phyloP scores from a whole-genome alignment of 2,797 vertebrate genomes.

The Linurgus olivaceus region DNA sequence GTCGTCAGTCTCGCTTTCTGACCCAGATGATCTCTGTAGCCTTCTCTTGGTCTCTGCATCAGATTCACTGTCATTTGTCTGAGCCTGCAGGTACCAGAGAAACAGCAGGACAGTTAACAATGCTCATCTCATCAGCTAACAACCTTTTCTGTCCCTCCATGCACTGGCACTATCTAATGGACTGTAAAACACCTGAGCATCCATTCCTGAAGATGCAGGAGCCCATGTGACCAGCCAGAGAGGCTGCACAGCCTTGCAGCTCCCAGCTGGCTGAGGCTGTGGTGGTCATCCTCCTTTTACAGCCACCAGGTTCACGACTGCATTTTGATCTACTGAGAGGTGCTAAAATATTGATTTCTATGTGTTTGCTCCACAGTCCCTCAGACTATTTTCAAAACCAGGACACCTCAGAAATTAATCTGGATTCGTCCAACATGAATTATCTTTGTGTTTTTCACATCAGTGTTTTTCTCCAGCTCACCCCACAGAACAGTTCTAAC shows the following conservation, averaged over 20 bases:
- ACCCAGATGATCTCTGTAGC: conserved; percentile 88
- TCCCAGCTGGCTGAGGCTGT: not conserved
- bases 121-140: not conserved
- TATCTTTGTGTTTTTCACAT: not conserved
- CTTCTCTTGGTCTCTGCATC: conserved; percentile 94
- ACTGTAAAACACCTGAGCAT: not conserved
- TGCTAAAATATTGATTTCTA: not conserved
- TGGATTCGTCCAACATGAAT: not conserved
- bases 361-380: not conserved
- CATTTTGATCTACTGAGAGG: not conserved
- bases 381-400: not conserved
- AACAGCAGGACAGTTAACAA: not conserved
- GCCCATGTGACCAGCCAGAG: not conserved
- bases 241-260: not conserved
- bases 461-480: not conserved
- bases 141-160: not conserved
- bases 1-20: conserved; percentile 94
- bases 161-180: not conserved
- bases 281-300: not conserved
- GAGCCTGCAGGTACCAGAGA: conserved; percentile 77
- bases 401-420: not conserved
- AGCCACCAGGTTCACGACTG: not conserved
- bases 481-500: not conserved
- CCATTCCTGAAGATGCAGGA: not conserved
- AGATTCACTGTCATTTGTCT: conserved; percentile 95